Base-by-base conservation (phyloP, 2,888 invertebrate genomes). In the Lypha dubia region DNA sequence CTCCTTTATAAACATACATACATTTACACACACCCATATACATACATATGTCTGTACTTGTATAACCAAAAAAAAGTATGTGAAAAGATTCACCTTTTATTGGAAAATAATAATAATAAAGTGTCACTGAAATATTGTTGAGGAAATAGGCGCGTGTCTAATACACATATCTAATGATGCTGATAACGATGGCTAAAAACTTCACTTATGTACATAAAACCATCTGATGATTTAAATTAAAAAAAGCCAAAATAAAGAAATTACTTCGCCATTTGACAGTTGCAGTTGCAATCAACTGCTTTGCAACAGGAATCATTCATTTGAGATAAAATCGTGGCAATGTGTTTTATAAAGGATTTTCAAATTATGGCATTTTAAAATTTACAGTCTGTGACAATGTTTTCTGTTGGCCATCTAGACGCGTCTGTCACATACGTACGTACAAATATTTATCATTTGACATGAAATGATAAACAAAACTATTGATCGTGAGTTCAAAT, bases 141-240 rank as follows among this genome's bases (percentile, higher is more conserved):
- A 24, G 38, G 9, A 62, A 28, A 22, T 11, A 74, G 83, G 77
- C 86, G 86, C 86, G 86, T 86, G 86, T 86, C 86, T 76, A 81
- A 86, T 84, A 68, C 56, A 17, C 56, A 17, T 84, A 84, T 84
- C 84, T 79, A 62, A 71, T 71, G 76, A 79, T 60, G 65, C 60
- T 46, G 71, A 85, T 83, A 58, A 76, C 53, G 22, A 75, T 44
- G 46, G 58, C 63, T 49, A 70, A 65, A 86, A 49, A 41, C 24
- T 79, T n/a, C n/a, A n/a, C n/a, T n/a, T n/a, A n/a, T n/a, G n/a
- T n/a, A n/a, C 38, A 15, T 49, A 75, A 80, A 63, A 9, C 35
- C 49, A 70, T 38, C 28, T 76, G 63, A 75, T n/a, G 63, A 11
- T 15, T 22, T 41, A 4, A 68, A 53, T 24, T 28, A 6, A 22